Evolutionary conservation across 2,113 vertebrate genomes (phyloP), one percentile per base, ranked within the genome.

Genomic region (Nyctibius bracteatus): DNA sequence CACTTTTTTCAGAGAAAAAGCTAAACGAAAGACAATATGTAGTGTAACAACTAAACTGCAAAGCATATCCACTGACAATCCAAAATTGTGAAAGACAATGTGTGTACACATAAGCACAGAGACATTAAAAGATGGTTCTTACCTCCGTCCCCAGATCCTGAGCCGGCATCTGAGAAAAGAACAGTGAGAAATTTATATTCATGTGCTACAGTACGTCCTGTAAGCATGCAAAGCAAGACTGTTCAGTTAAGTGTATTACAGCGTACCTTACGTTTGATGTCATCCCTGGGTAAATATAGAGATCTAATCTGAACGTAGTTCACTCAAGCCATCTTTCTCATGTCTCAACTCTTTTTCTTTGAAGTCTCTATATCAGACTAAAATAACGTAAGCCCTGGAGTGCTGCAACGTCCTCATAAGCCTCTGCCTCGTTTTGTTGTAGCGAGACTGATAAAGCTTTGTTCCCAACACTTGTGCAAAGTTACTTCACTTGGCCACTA

Each of bases 81-180:
- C 2, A 1, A 80, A 93, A 89, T 62, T n/a, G 55, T 30, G 71
- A 54, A 70, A 90, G 96, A 94, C 93, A 90, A 31, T 2, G 28
- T 37, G 37, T 27, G 24, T 54, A 71, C 62, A 59, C n/a, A 35
- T 11, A 72, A 78, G 41, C 61, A 55, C 27, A 88, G 57, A 52
- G 63, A 90, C 71, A 94, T 63, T 88, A 95, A 85, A 89, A 94
- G 33, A 63, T 21, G 81, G 23, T 24, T 91, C 98, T 97, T 98
- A 99, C 98, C 98, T 98, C 98, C 98, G 14, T 98, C 98, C 89
- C 98, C 98, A 90, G 98, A 99, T 97, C 98, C 98, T 52, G 98
- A 99, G 95, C 98, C 98, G 7, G 98, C 97, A 98, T 99, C 98
- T 99, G 97, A 84, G 47, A 52, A 79, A 46, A 95, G 28, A 94